These are phyloP conservation scores for Callocephalon fimbriatum DNA, from an alignment of 2,113 vertebrate genomes.

Conservation along the genomic window DNA sequence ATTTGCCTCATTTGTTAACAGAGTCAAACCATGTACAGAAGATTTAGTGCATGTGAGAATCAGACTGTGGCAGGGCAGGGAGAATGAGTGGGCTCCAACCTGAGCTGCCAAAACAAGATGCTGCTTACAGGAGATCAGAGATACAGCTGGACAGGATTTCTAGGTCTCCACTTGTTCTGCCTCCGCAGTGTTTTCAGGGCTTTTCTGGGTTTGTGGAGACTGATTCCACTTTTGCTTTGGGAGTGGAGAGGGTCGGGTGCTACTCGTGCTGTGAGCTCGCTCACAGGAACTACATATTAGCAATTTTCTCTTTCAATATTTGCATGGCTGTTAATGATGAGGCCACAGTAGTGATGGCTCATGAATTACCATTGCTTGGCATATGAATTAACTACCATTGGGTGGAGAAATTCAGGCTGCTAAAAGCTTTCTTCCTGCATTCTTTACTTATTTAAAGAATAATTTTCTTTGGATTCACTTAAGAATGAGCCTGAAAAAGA, in stretches of 20 bases:
- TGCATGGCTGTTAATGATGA: background rate
- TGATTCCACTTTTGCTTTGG: background rate
- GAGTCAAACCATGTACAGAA: background rate
- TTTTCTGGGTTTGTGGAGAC: background rate
- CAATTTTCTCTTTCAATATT: background rate
- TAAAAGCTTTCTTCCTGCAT: background rate
- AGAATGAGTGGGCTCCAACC: background rate
- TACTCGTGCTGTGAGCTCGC: background rate
- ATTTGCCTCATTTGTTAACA: background rate
- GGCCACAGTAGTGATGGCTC: background rate
- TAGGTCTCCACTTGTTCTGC: background rate
- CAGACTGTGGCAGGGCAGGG: background rate
- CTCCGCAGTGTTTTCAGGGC: background rate
- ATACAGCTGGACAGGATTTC: fast-evolving
- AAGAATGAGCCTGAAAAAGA: background rate
- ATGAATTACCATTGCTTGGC: background rate
- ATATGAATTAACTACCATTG: background rate
- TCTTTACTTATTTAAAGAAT: background rate
- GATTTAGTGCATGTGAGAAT: background rate
- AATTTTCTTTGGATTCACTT: background rate
- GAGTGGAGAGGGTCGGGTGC: background rate
- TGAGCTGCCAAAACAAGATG: background rate
- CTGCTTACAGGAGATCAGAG: background rate
- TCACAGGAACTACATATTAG: background rate
- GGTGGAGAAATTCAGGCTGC: background rate